Percentiles rank a stretch among this genome's conserved stretches.
phyloP scores from a whole-genome alignment of 2,888 invertebrate species.

The Cartodere bifasciata region DNA sequence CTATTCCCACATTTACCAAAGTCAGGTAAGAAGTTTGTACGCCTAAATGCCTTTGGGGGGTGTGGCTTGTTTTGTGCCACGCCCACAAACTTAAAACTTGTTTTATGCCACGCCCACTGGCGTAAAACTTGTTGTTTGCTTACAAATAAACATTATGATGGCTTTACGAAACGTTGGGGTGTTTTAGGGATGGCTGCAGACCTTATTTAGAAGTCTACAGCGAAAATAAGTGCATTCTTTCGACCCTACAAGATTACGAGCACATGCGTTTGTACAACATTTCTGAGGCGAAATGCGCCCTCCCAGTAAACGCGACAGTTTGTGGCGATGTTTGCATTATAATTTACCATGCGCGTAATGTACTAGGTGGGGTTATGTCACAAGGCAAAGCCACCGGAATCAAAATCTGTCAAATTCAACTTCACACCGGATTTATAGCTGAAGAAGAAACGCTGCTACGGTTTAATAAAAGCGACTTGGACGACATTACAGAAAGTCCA shows the following conservation, averaged over 20 bases:
- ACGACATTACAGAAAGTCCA: slow-evolving; percentile 58
- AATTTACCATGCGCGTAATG: slow-evolving; percentile 77
- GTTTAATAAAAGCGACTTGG: slow-evolving; percentile 63
- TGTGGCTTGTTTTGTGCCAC: not conserved
- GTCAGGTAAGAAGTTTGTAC: slow-evolving; percentile 50
- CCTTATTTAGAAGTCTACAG: slow-evolving; percentile 87
- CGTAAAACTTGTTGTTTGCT: too few species aligned
- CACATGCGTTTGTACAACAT: slow-evolving; percentile 64
- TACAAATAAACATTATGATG: too few species aligned
- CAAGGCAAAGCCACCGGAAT: slow-evolving; percentile 65
- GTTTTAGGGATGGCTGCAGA: slow-evolving; percentile 75
- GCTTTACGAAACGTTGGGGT: too few species aligned
- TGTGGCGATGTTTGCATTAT: slow-evolving; percentile 76
- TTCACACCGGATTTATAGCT: slow-evolving; percentile 78
- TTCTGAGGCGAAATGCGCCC: slow-evolving; percentile 50
- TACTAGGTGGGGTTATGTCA: slow-evolving; percentile 54
- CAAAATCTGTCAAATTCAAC: slow-evolving; percentile 76
- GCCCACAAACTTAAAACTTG: too few species aligned
- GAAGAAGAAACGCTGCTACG: slow-evolving; percentile 62
- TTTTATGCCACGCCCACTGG: too few species aligned
- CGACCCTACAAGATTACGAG: slow-evolving; percentile 83
- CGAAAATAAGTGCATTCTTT: slow-evolving; percentile 68
- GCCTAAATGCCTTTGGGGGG: not conserved
- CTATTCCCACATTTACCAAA: slow-evolving; percentile 88
- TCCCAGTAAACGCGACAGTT: slow-evolving; percentile 67